phyloP scores from a whole-genome alignment of 2,888 invertebrate genomes.

The Azorinus chamasolen region DNA sequence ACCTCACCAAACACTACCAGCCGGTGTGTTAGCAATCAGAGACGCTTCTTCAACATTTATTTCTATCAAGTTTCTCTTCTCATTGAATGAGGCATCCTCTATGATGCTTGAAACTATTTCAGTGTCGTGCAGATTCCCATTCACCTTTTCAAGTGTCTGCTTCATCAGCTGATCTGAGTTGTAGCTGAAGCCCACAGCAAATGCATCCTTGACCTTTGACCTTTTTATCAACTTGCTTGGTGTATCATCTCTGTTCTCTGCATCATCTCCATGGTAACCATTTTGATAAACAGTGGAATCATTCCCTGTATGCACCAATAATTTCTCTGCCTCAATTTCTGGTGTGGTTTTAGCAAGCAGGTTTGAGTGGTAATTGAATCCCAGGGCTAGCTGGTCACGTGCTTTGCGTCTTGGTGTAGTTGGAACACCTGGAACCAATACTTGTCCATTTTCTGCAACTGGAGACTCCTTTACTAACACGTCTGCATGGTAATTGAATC shows the following conservation, averaged over 20 bases:
- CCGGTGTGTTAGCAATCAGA: conserved; percentile 18
- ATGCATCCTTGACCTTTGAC: conserved; percentile 22
- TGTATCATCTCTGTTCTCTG: conserved; percentile 1
- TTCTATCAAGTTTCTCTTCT: conserved; percentile 41
- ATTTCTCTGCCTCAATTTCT: conserved; percentile 7
- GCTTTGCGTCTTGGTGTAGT: conserved; percentile 34
- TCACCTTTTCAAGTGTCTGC: conserved; percentile 27
- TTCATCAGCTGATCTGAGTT: conserved; percentile 43
- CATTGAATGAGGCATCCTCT: conserved; percentile 28
- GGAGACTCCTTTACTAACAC: conserved; percentile 53
- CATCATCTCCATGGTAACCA: neutral
- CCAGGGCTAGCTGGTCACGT: conserved; percentile 56
- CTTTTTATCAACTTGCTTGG: conserved; percentile 3
- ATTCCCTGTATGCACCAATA: conserved; percentile 17
- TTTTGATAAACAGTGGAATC: neutral
- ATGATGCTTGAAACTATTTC: conserved; percentile 16
- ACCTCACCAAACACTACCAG: conserved; percentile 52
- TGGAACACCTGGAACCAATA: conserved; percentile 24
- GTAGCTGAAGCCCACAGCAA: conserved; percentile 60
- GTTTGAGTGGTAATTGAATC: conserved; percentile 58
- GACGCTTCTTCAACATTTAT: conserved; percentile 17
- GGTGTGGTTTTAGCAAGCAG: conserved; percentile 47
- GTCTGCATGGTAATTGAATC: conserved; percentile 54
- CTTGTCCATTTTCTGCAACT: conserved; percentile 36
- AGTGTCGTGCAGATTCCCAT: conserved; percentile 26